Conservation (phyloP, 2,888 invertebrate genomes). For the Rutpela maculata region DNA sequence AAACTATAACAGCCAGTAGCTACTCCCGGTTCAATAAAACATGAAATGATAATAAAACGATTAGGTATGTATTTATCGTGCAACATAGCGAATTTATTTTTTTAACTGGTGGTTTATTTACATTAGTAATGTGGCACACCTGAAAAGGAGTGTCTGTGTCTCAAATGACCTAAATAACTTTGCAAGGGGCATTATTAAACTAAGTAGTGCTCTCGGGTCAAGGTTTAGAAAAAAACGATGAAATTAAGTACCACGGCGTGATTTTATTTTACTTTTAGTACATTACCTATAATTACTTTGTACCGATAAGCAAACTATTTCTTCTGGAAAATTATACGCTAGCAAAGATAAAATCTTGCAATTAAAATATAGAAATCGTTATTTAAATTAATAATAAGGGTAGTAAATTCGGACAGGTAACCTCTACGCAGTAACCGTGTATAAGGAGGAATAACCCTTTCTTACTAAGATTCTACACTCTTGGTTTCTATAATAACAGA, state of each 20-base stretch:
- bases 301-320: background rate
- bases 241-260: conserved; percentile 32
- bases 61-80: conserved; percentile 30
- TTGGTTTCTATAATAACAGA: too few species aligned
- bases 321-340: background rate
- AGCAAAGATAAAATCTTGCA: background rate
- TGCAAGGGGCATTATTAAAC: conserved; percentile 49
- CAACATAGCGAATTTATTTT: conserved; percentile 44
- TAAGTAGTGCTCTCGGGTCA: conserved; percentile 52
- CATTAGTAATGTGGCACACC: conserved; percentile 65
- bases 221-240: conserved; percentile 53
- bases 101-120: conserved; percentile 59
- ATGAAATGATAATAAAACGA: background rate
- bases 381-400: too few species aligned
- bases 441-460: too few species aligned
- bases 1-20: too few species aligned
- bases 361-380: too few species aligned
- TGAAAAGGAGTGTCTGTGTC: conserved; percentile 62
- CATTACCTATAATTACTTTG: background rate
- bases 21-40: conserved; percentile 13
- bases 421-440: too few species aligned
- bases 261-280: conserved; percentile 35
- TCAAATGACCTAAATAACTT: conserved; percentile 64
- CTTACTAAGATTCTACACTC: too few species aligned
- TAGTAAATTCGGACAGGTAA: too few species aligned